Conservation (phyloP, 2,113 vertebrate genomes). For the Eublepharis macularius region DNA sequence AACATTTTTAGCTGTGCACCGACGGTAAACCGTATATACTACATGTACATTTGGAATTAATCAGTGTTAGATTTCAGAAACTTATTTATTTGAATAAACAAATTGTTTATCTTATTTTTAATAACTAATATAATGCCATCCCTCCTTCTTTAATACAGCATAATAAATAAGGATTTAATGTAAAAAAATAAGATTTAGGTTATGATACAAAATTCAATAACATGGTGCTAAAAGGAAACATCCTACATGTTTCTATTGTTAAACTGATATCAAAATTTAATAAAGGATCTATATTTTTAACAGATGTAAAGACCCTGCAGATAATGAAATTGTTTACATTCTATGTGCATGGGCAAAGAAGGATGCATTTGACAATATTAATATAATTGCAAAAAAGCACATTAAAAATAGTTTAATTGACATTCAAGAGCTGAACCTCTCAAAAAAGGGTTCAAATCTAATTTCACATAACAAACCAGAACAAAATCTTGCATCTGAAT, state of each 20-base stretch:
- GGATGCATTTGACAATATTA: slow-evolving; percentile 37
- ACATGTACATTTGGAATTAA: slow-evolving; percentile 52
- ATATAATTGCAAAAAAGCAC: neutral
- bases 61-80: slow-evolving; percentile 38
- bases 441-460: slow-evolving; percentile 21
- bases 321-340: slow-evolving; percentile 27
- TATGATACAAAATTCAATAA: slow-evolving; percentile 68
- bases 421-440: neutral
- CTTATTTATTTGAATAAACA: slow-evolving; percentile 61
- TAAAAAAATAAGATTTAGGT: slow-evolving; percentile 52
- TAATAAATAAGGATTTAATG: slow-evolving; percentile 67
- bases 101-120: slow-evolving; percentile 74
- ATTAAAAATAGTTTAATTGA: slow-evolving; percentile 15
- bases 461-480: neutral
- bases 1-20: neutral
- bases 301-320: slow-evolving; percentile 30
- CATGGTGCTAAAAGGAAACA: slow-evolving; percentile 39
- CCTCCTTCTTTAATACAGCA: slow-evolving; percentile 61
- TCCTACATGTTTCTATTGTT: slow-evolving; percentile 49
- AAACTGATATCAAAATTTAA: slow-evolving; percentile 42
- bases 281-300: slow-evolving; percentile 13
- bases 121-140: slow-evolving; percentile 63
- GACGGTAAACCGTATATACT: slow-evolving; percentile 49
- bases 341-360: slow-evolving; percentile 30
- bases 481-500: neutral